Base-by-base conservation (phyloP, 2,888 invertebrate genomes). In the Dioctria rufipes region DNA sequence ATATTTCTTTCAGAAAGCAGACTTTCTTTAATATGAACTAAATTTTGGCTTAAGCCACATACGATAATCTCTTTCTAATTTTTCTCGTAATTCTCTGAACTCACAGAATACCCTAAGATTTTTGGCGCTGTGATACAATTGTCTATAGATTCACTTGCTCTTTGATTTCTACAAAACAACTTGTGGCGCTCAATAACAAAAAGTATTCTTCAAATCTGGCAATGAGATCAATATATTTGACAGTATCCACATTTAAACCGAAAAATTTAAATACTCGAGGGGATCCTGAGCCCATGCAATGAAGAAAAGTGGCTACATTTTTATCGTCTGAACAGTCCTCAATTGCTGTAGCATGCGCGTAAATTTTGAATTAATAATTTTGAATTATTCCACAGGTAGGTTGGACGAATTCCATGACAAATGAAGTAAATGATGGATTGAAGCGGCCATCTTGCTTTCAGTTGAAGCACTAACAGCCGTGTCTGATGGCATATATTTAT, bases 1-100 rank as follows among this genome's bases (percentile, higher is more conserved):
- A 81, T 83, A 46, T 67, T 66, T 1, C 82, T 83, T 83, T 84
- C 83, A 61, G 78, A 83, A 3, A 84, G 54, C 60, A 83, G 43
- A 39, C 71, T 81, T 81, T 83, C 82, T 80, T 81, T 83, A 25
- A 84, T 81, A 58, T 80, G 63, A n/a, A 40, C 2, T 0, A 25
- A 25, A 25, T 2, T 25, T 0, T 80, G 11, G 6, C 82, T 81
- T 78, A 84, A 78, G 5, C 82, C 83, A 61, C 83, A 83, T 6
- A 81, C 78, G 66, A 83, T 83, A 40, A 83, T 83, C 82, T n/a
- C 81, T 66, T 9, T 82, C 82, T 8, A 83, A 13, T 3, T 82
- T 80, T 58, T 83, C 82, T 5, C 80, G 80, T 3, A 84, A 39
- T 3, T 39, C 25, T 49, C 78, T 82, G 69, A 84, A 83, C 49